Conservation (phyloP, 2,113 vertebrate genomes). For the Hymenochirus boettgeri region DNA sequence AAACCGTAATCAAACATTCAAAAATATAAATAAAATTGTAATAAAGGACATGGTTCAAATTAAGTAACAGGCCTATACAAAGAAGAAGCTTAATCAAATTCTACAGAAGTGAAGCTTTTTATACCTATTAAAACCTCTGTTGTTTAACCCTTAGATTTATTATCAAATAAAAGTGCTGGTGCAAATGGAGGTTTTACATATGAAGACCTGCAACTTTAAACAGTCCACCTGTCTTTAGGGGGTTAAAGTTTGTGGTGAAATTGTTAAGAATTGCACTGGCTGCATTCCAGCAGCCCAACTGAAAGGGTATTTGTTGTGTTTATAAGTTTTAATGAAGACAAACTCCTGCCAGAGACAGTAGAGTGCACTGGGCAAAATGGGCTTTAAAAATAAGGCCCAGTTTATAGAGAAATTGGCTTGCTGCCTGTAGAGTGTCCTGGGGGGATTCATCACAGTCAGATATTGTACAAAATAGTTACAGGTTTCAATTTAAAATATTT, state of each 20-base stretch:
- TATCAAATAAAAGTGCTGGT: no score
- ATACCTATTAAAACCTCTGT: no score
- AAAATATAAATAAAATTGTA: no score
- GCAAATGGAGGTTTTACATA: no score
- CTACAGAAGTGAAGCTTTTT: no score
- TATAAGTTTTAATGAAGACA: slow-evolving; percentile 59
- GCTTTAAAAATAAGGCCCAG: slow-evolving; percentile 56
- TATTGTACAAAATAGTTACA: slow-evolving; percentile 38
- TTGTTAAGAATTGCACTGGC: slow-evolving; percentile 58
- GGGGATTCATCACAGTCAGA: slow-evolving; percentile 51
- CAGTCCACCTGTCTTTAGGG: slow-evolving; percentile 34
- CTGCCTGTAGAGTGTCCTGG: slow-evolving; percentile 46
- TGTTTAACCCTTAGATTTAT: no score
- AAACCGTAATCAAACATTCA: no score
- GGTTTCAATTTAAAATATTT: slow-evolving; percentile 8
- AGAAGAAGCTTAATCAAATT: no score
- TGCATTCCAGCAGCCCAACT: slow-evolving; percentile 47
- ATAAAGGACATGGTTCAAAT: no score
- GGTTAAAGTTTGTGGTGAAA: slow-evolving; percentile 58
- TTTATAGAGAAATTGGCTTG: slow-evolving; percentile 56
- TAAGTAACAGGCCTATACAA: no score
- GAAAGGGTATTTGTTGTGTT: slow-evolving; percentile 60
- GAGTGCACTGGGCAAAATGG: slow-evolving; percentile 52
- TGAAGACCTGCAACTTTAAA: no score
- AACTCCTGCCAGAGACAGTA: slow-evolving; percentile 53